Conservation (phyloP, 2,888 invertebrate genomes). For the Zygaena filipendulae region DNA sequence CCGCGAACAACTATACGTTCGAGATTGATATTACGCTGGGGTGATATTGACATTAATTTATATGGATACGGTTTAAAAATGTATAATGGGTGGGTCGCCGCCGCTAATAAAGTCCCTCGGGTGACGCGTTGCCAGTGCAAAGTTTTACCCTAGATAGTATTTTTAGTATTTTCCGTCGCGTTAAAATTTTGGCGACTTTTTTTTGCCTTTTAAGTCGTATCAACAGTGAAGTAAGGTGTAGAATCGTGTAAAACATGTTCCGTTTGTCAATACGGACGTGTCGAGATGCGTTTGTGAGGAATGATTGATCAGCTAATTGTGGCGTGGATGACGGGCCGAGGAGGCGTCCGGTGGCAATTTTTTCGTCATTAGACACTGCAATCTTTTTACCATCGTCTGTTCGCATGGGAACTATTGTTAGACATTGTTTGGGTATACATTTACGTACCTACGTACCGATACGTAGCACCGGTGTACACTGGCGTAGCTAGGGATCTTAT, state of each 20-base stretch:
- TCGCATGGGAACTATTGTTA: constrained; percentile 13
- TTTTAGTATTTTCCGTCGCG: no score
- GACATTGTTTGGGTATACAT: no score
- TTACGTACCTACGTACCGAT: no score
- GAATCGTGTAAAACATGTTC: background rate
- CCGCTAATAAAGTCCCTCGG: constrained; percentile 60
- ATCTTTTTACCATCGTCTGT: constrained; percentile 12
- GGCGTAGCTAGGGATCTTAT: no score
- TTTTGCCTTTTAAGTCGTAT: no score
- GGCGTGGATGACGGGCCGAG: constrained; percentile 22
- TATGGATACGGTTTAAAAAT: constrained; percentile 69
- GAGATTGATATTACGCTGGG: constrained; percentile 65
- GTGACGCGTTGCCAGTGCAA: constrained; percentile 29
- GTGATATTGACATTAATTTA: constrained; percentile 67
- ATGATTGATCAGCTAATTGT: constrained; percentile 45
- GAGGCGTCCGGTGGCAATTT: constrained; percentile 27
- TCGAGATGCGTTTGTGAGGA: constrained; percentile 15
- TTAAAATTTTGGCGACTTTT: no score
- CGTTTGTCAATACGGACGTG: constrained; percentile 2
- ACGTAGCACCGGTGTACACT: no score
- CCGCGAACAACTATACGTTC: constrained; percentile 58
- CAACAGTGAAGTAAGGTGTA: no score
- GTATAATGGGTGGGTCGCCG: constrained; percentile 57
- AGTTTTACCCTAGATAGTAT: no score
- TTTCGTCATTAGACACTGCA: constrained; percentile 26